A percentile compares a stretch with the other conserved stretches of the same genome.
Conservation (phyloP, 2,113 vertebrate species). For the Symphodus melops region DNA sequence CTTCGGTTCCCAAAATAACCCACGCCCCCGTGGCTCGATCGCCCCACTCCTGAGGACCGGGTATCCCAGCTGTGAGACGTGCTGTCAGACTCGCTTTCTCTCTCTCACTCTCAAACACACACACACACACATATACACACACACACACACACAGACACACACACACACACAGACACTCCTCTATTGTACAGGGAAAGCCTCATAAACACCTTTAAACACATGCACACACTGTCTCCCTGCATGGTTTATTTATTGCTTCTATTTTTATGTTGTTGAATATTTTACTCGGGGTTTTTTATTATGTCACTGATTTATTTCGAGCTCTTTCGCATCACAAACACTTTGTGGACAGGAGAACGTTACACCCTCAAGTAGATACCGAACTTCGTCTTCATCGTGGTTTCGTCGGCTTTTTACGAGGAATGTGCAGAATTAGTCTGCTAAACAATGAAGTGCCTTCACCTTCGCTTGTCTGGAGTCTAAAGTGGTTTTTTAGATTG, state of each 20-base stretch:
- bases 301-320: not conserved
- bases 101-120: not conserved
- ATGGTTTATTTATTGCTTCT: slow-evolving; percentile 22
- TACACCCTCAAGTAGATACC: not conserved
- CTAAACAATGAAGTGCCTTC: no score
- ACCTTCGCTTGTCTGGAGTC: no score
- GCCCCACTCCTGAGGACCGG: slow-evolving; percentile 53
- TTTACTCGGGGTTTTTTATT: not conserved
- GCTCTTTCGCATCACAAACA: not conserved
- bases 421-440: no score
- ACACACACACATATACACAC: slow-evolving; percentile 34
- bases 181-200: slow-evolving; percentile 9
- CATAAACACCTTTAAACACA: slow-evolving; percentile 17
- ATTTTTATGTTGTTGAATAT: slow-evolving; percentile 10
- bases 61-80: slow-evolving; percentile 69
- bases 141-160: no score
- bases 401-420: not conserved
- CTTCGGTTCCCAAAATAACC: slow-evolving; percentile 67
- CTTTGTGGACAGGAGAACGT: not conserved
- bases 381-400: not conserved
- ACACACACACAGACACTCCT: slow-evolving; percentile 14
- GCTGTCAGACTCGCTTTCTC: slow-evolving; percentile 52
- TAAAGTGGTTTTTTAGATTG: no score
- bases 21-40: slow-evolving; percentile 49
- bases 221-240: not conserved